Conservation (phyloP, 2,113 vertebrate genomes). For the rabbit (Oryctolagus cuniculus) region DNA sequence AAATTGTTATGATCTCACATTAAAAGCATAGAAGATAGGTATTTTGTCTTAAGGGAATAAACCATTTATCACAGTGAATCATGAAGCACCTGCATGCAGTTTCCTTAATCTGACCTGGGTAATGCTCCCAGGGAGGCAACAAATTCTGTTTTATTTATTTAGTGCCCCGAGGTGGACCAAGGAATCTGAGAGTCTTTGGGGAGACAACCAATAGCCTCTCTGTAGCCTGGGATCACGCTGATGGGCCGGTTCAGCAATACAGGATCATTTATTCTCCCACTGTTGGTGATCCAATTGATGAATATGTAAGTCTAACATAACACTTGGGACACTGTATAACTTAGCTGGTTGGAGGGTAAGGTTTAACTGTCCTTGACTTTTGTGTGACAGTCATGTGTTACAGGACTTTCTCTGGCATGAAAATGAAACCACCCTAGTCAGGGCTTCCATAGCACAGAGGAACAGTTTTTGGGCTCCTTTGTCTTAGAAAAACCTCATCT, state of each 20-base stretch:
- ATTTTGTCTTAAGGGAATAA: neutral
- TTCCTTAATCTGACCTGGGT: neutral
- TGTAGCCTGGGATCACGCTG: conserved; percentile 97
- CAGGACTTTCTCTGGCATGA: neutral
- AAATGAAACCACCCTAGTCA: neutral
- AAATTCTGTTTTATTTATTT: conserved; percentile 63
- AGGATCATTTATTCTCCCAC: conserved; percentile 94
- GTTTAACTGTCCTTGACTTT: neutral
- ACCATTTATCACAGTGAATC: neutral
- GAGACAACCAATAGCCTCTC: conserved; percentile 96
- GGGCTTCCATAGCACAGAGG: neutral
- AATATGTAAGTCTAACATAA: conserved; percentile 92
- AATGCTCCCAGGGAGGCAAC: neutral
- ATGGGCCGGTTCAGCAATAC: conserved; percentile 96
- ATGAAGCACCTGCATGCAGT: neutral
- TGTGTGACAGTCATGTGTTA: neutral
- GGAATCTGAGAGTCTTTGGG: conserved; percentile 95
- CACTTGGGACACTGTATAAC: neutral
- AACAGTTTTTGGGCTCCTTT: neutral
- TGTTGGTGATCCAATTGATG: conserved; percentile 94
- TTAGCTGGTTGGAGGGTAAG: neutral
- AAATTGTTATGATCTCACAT: neutral
- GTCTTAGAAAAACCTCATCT: neutral
- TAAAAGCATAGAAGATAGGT: neutral
- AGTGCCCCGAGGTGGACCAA: conserved; percentile 95